Evolutionary conservation across 2,888 invertebrate genomes (phyloP).

Genomic region (Ischnura elegans): DNA sequence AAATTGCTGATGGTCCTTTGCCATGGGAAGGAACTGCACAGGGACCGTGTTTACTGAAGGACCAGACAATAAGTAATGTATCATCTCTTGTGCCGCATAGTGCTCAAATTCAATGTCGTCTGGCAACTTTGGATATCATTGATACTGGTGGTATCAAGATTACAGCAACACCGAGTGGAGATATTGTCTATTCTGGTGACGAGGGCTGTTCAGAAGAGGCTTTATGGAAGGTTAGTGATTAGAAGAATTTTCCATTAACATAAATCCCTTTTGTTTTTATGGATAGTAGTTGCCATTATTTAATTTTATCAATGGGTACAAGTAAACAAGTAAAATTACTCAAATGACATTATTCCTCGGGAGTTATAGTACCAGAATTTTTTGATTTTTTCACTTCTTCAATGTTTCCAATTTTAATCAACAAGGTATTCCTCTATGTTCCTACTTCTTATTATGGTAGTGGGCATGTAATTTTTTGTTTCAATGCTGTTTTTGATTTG

Average conservation of each 20-base stretch:
- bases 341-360: no score
- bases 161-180: not conserved
- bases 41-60: slow-evolving; percentile 34
- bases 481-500: not conserved
- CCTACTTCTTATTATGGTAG: not conserved
- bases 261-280: no score
- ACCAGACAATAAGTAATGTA: slow-evolving; percentile 18
- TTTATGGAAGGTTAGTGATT: not conserved
- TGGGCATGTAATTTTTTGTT: not conserved
- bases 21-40: slow-evolving; percentile 46
- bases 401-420: not conserved
- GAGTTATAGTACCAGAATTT: no score
- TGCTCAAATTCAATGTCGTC: slow-evolving; percentile 37
- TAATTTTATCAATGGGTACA: no score
- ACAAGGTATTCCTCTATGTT: not conserved
- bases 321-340: no score
- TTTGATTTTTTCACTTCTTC: no score
- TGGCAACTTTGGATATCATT: not conserved
- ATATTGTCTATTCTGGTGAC: slow-evolving; percentile 44
- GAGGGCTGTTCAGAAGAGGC: slow-evolving; percentile 68
- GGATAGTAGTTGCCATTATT: no score
- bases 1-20: slow-evolving; percentile 40
- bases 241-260: no score
- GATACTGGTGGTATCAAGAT: not conserved
- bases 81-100: slow-evolving; percentile 23